Evolutionary conservation across 2,888 invertebrate species (phyloP).

Genomic region (Unio delphinus): DNA sequence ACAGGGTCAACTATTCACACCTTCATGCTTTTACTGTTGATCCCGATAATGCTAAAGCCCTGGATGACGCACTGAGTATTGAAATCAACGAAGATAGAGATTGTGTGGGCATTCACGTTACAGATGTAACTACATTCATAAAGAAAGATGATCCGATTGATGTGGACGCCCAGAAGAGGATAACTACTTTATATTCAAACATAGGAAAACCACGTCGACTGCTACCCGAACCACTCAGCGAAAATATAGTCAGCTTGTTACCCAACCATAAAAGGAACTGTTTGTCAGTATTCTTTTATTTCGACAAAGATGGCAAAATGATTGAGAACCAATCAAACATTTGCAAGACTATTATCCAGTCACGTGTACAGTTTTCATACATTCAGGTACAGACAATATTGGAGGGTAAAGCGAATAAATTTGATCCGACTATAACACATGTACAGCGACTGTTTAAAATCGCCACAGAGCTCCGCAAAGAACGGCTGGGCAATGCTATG

Average conservation of each 20-base stretch:
- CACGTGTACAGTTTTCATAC: slow-evolving; percentile 12
- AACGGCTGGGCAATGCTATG: slow-evolving; percentile 18
- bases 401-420: neutral
- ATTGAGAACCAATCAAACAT: neutral
- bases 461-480: slow-evolving; percentile 18
- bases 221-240: slow-evolving; percentile 32
- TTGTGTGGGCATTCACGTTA: slow-evolving; percentile 36
- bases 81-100: slow-evolving; percentile 14
- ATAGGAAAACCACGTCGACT: slow-evolving; percentile 19
- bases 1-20: slow-evolving; percentile 18
- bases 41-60: slow-evolving; percentile 23
- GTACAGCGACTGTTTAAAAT: slow-evolving; percentile 21
- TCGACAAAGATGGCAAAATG: slow-evolving; percentile 5
- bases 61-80: slow-evolving; percentile 47
- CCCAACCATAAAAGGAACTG: slow-evolving; percentile 20
- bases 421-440: neutral
- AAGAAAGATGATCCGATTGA: slow-evolving; percentile 30
- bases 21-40: slow-evolving; percentile 37
- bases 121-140: slow-evolving; percentile 33
- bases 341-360: slow-evolving; percentile 6
- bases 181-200: slow-evolving; percentile 29
- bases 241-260: slow-evolving; percentile 19
- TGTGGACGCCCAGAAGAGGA: slow-evolving; percentile 31
- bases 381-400: slow-evolving; percentile 15
- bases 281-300: slow-evolving; percentile 28